Base-by-base conservation (phyloP, 2,888 invertebrate species). In the Andrena marginata region DNA sequence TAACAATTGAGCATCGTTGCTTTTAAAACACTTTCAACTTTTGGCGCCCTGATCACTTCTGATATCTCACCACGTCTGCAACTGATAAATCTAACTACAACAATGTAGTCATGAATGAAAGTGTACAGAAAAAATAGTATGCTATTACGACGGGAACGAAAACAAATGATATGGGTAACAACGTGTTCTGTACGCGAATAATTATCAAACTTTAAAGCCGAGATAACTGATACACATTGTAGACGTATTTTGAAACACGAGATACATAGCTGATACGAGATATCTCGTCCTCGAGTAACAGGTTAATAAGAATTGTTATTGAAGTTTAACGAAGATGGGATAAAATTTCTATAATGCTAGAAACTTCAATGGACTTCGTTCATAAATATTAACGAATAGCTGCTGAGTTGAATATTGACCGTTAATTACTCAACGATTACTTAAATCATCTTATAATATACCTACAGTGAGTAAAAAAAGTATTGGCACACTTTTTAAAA, bases 261-360 rank as follows among this genome's bases (percentile, higher is more conserved):
- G 20, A 65, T 64, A 8, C 8, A 33, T 8, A 56, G 1, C 35
- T 51, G 7, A 7, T n/a, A 3, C 7, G 3, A 54, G 54, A 54
- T 35, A 73, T 33, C n/a, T 31, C 8, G n/a, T 31, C 8, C 31
- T 16, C 31, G 33, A n/a, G 1, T 56, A 65, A 8, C 56, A 48
- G 29, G 54, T 73, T 73, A 64, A 42, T 56, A 64, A 65, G 10
- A 54, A 42, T n/a, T 10, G 5, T 16, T 26, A 73, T 31, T 64
- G 10, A 20, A 31, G 56, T 29, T 16, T 3, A 62, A n/a, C 49
- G 26, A 71, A 51, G 23, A 4, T 23, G 1, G n/a, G 13, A 33
- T 51, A 49, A 49, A 71, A 31, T 49, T 49, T 13, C 42, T 29
- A 1, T 13, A 7, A 13, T 5, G 5, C 23, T 16, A 31, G 2